Evolutionary conservation across 2,113 vertebrate genomes (phyloP).

Genomic region (Rhinoderma darwinii): DNA sequence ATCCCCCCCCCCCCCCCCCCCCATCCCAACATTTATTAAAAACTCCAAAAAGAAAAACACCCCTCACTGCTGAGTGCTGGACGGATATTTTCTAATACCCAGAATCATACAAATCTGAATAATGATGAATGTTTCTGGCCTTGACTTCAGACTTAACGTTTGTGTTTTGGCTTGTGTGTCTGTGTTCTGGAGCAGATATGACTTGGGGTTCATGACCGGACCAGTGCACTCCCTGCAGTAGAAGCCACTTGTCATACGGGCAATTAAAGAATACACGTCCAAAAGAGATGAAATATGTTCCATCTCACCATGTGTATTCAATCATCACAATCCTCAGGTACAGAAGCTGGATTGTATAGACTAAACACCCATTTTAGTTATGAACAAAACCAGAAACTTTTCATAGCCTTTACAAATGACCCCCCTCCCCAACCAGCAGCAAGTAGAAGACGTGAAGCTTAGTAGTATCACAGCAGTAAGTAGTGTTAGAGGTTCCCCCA

Average conservation of each 20-base stretch:
- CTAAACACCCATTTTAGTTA: neutral
- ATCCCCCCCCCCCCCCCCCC: too few species aligned
- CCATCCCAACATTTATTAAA: too few species aligned
- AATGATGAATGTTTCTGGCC: conserved; percentile 5
- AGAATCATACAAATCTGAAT: neutral
- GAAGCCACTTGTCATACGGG: neutral
- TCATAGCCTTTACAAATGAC: neutral
- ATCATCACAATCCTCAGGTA: neutral
- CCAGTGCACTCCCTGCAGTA: neutral
- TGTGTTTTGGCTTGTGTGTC: conserved; percentile 4
- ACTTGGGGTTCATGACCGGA: neutral
- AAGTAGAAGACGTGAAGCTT: too few species aligned
- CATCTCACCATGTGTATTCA: neutral
- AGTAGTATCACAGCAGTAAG: too few species aligned
- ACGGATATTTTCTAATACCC: neutral
- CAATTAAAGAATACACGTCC: neutral
- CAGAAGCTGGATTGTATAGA: neutral
- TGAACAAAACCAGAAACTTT: too few species aligned
- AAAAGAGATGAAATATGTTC: neutral
- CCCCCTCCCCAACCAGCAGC: too few species aligned
- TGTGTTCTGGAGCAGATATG: neutral
- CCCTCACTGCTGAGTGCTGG: neutral
- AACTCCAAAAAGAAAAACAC: neutral
- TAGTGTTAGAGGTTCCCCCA: too few species aligned
- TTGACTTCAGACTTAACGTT: neutral